These are phyloP conservation scores for Aphidius gifuensis DNA, from an alignment of 1,140 invertebrate species.

Conservation along the genomic window DNA sequence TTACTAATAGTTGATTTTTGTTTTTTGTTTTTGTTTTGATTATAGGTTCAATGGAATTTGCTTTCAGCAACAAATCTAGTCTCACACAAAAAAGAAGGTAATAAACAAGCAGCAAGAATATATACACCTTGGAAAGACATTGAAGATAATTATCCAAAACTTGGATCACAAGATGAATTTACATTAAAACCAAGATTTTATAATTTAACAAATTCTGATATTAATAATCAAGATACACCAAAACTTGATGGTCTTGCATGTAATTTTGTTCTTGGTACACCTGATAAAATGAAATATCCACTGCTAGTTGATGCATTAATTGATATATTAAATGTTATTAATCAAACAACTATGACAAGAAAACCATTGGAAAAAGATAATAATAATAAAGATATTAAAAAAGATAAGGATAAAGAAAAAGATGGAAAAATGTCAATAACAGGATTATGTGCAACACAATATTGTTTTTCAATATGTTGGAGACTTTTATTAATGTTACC, in stretches of 20 bases:
- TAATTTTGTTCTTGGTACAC: slow-evolving; percentile 87
- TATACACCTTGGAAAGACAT: slow-evolving; percentile 77
- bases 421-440: slow-evolving; percentile 61
- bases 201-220: slow-evolving; percentile 71
- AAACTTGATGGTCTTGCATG: slow-evolving; percentile 92
- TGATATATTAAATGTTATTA: slow-evolving; percentile 71
- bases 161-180: slow-evolving; percentile 68
- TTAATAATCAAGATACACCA: slow-evolving; percentile 75
- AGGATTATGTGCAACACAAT: slow-evolving; percentile 80
- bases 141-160: slow-evolving; percentile 76
- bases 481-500: slow-evolving; percentile 77
- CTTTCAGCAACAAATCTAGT: slow-evolving; percentile 67
- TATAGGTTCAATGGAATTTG: slow-evolving; percentile 77
- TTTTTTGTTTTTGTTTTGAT: slow-evolving; percentile 12
- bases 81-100: slow-evolving; percentile 56
- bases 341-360: slow-evolving; percentile 58
- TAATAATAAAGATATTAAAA: slow-evolving; percentile 32
- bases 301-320: slow-evolving; percentile 82
- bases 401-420: slow-evolving; percentile 34
- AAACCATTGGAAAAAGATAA: slow-evolving; percentile 28
- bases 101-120: slow-evolving; percentile 61
- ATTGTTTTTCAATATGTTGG: slow-evolving; percentile 87
- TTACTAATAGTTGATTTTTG: neutral
- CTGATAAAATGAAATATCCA: slow-evolving; percentile 87
- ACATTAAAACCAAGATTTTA: slow-evolving; percentile 87